phyloP scores from a whole-genome alignment of 64 coral and sea anemone genomes.

The Cladopsammia gracilis region DNA sequence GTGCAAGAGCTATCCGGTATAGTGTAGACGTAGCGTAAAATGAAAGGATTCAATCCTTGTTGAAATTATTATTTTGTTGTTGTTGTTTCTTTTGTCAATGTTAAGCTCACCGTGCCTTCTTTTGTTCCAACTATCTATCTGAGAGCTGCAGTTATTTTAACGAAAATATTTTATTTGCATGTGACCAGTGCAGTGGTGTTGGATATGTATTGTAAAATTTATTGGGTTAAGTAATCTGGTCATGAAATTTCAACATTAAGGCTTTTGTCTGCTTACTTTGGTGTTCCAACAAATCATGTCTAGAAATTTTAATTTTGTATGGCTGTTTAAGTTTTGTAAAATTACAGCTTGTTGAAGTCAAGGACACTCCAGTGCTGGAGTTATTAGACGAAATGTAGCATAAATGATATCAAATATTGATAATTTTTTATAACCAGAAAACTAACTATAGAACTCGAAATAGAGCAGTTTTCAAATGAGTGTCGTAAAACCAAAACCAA shows the following conservation, averaged over 20 bases:
- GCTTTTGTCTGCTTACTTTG: background rate
- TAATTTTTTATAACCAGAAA: background rate
- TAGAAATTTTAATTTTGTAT: background rate
- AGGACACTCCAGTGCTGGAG: no score
- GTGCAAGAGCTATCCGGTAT: no score
- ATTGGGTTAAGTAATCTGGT: slow-evolving; percentile 1
- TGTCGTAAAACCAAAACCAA: no score
- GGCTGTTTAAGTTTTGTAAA: background rate
- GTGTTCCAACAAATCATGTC: background rate
- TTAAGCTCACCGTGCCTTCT: no score
- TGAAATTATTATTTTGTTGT: no score
- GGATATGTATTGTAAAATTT: background rate
- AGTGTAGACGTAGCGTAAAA: no score
- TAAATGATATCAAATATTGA: background rate
- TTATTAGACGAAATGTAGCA: no score
- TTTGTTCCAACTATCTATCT: no score
- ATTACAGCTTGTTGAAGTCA: background rate
- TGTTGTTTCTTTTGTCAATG: no score
- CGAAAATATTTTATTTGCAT: slow-evolving; percentile 18
- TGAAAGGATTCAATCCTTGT: no score
- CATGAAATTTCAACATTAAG: background rate
- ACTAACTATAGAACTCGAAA: background rate
- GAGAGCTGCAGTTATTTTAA: no score
- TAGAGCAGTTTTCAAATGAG: no score
- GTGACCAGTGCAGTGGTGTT: background rate